Percentiles rank a stretch among this genome's conserved stretches.
Conservation (phyloP, 2,888 invertebrate genomes). For the Antheraea yamamai region DNA sequence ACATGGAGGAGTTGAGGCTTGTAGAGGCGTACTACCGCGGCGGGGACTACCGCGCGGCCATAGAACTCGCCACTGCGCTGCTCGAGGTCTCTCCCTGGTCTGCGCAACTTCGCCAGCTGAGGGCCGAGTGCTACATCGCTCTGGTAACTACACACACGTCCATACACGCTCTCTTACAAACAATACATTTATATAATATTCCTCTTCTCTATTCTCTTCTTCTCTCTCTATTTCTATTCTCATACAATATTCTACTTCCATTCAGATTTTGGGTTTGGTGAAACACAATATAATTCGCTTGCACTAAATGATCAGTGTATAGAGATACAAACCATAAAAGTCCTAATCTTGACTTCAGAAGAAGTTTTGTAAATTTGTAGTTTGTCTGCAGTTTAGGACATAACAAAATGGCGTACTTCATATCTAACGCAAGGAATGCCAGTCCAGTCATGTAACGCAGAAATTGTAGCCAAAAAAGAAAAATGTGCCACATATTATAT, state of each 20-base stretch:
- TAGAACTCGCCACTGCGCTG: slow-evolving; percentile 82
- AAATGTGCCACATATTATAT: too few species aligned
- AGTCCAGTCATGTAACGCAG: too few species aligned
- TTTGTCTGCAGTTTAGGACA: neutral
- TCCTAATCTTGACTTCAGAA: neutral
- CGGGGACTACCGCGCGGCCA: slow-evolving; percentile 80
- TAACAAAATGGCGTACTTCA: neutral
- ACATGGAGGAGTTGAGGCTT: slow-evolving; percentile 84
- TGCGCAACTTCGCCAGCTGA: slow-evolving; percentile 88
- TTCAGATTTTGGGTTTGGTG: too few species aligned
- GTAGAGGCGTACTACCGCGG: slow-evolving; percentile 78
- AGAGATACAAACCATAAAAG: neutral
- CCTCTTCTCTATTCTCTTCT: too few species aligned
- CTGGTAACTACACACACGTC: slow-evolving; percentile 49
- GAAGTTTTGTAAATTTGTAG: neutral
- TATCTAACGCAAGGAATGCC: neutral
- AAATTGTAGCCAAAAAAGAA: neutral
- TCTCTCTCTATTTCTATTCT: too few species aligned
- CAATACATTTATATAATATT: neutral
- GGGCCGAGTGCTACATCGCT: slow-evolving; percentile 92
- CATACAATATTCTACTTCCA: too few species aligned
- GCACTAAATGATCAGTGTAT: neutral
- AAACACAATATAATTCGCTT: too few species aligned
- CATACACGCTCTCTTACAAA: neutral
- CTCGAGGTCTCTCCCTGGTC: slow-evolving; percentile 96